Evolutionary conservation across 2,797 vertebrate species (phyloP), one percentile per base, ranked within the genome.

Genomic region (Hoplostethus mediterraneus): DNA sequence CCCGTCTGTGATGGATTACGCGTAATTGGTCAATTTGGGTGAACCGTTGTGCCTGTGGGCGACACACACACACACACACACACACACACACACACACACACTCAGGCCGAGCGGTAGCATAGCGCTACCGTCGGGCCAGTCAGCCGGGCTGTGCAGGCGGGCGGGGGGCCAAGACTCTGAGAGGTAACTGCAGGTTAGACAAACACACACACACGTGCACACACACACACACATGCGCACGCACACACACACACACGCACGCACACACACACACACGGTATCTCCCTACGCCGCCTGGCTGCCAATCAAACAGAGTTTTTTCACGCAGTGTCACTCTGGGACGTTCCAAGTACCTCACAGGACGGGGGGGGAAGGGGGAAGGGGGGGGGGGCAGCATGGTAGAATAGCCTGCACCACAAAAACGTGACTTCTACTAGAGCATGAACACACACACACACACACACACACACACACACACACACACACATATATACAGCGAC

Each of bases 361-460:
- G 73, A 73, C 3, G 38, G 42, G 69, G 14, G 31, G 58, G 21
- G 55, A n/a, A n/a, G 56, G 33, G 40, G 67, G 36, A n/a, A n/a
- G 69, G 14, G 31, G 58, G 21, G 55, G 56, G 33, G 40, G 67
- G 36, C 84, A 75, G 78, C 84, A 85, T 68, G 47, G 55, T 60
- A 70, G 55, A 80, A 82, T 71, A 82, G 83, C 91, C 81, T 90
- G 83, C 89, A 87, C 90, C 90, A 91, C 92, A 94, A 91, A 90
- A 93, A 93, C 90, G 90, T 90, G 92, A 92, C 89, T 92, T 91
- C 90, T 90, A 89, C 84, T 91, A 81, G 81, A 83, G 89, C 88
- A 83, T 81, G 72, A 68, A 71, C 73, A 33, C 38, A 57, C 52
- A 30, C 58, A 44, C 56, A 54, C 48, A 47, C 53, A 49, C n/a